A percentile compares a stretch with the other conserved stretches of the same genome.
Conservation (phyloP, 2,888 invertebrate species). For the Nephrotoma guestfalica region DNA sequence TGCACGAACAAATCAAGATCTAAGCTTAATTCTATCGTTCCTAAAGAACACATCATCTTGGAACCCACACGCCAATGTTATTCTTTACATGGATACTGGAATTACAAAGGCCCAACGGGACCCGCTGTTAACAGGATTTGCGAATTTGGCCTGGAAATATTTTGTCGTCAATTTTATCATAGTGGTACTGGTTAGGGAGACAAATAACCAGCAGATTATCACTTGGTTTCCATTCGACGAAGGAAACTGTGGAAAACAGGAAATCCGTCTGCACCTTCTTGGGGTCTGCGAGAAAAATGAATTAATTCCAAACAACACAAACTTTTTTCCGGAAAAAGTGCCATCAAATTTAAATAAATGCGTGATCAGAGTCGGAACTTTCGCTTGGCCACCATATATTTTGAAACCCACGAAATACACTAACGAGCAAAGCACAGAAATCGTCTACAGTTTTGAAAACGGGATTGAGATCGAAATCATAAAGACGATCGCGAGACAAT, state of each 20-base stretch:
- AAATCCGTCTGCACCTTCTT: not conserved
- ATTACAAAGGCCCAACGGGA: not conserved
- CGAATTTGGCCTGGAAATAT: not conserved
- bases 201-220: not conserved
- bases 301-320: not conserved
- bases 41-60: not conserved
- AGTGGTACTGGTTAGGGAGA: not conserved
- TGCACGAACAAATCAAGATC: not conserved
- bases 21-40: not conserved
- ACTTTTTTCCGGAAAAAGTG: not conserved
- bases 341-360: not conserved
- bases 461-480: slow-evolving; percentile 6
- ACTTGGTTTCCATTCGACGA: slow-evolving; percentile 6
- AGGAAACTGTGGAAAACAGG: slow-evolving; percentile 6
- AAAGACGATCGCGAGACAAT: not conserved
- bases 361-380: not conserved
- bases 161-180: not conserved
- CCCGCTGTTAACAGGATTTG: no score
- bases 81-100: slow-evolving; percentile 4
- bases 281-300: not conserved
- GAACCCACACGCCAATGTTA: slow-evolving; percentile 6
- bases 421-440: not conserved
- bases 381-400: slow-evolving; percentile 5
- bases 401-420: not conserved
- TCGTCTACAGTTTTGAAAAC: not conserved